Conservation (phyloP, 2,113 vertebrate genomes). For the Egretta garzetta region DNA sequence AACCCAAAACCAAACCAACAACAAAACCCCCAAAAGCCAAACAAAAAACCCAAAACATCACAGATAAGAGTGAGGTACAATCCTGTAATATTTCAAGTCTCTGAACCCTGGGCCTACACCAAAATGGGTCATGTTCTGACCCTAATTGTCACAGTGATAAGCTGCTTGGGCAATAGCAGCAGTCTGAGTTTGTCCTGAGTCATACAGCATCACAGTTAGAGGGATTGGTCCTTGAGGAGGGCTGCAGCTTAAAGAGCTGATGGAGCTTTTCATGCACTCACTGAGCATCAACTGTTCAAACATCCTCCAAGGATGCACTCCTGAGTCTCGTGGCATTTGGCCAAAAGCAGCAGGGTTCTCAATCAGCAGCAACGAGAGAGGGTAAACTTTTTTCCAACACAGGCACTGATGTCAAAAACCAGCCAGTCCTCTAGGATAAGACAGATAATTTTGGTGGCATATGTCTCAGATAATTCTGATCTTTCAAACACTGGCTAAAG, state of each 20-base stretch:
- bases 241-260: not conserved
- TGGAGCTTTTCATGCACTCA: constrained; percentile 41
- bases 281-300: constrained; percentile 39
- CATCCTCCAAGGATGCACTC: constrained; percentile 39
- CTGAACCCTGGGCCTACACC: not conserved
- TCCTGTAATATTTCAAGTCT: not conserved
- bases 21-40: not conserved
- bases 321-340: constrained; percentile 32
- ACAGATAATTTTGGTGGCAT: constrained; percentile 75
- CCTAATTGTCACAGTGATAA: not conserved
- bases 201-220: constrained; percentile 5
- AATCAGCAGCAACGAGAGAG: constrained; percentile 65
- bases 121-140: not conserved
- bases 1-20: too few relatives aligned
- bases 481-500: constrained; percentile 73
- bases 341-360: constrained; percentile 68
- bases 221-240: not conserved
- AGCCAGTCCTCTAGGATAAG: constrained; percentile 72
- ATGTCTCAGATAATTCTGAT: constrained; percentile 78
- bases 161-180: constrained; percentile 1
- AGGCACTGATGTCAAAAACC: constrained; percentile 61
- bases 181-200: not conserved
- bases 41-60: not conserved
- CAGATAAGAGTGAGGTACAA: not conserved
- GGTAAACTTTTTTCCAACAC: constrained; percentile 42